Evolutionary conservation across 2,888 invertebrate genomes (phyloP), one percentile per base, ranked within the genome.

Genomic region (Ferdinandea cuprea): DNA sequence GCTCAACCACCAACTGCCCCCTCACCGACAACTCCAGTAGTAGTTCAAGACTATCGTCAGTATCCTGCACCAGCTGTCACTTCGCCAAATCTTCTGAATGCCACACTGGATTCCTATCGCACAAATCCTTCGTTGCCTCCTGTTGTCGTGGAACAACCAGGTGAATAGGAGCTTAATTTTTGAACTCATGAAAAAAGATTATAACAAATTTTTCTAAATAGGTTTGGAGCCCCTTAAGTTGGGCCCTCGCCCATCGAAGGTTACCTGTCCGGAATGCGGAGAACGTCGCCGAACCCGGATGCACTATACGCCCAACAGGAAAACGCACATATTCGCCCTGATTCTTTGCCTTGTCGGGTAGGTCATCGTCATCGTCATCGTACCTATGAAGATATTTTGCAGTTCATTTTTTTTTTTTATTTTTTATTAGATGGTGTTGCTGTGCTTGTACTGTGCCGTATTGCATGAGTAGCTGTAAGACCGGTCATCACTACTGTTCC

Each of bases 401-500:
- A 68, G 52, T 2, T 58, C 28, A 52, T 21, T 21, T 13, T 40
- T 42, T 61, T 30, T 30, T 37, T 28, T 28, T 42, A 42, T 40
- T 46, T 71, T 21, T 17, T 61, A 42, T 44, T 66, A 90, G 90
- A 21, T 90, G 89, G 89, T 90, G 90, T 86, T 89, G 89, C 66
- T 90, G 89, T 77, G 90, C 90, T n/a, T 90, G 89, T 30, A 87
- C 86, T 68, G 89, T 90, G 15, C 89, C 89, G 15, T 90, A 90
- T 56, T 90, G 90, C 85, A 90, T 90, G 90, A 88, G 88, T 42
- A 90, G 90, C 81, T 90, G 89, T 73, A 90, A 89, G 84, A 90
- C 90, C 11, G 89, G 90, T 9, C 90, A 89, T 63, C 89, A 90
- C 73, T 90, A 90, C 54, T 90, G 89, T 78, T 85, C 88, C 63